These are phyloP conservation scores for Cremastinae sp. DNA, from an alignment of 2,888 invertebrate species.

Conservation along the genomic window DNA sequence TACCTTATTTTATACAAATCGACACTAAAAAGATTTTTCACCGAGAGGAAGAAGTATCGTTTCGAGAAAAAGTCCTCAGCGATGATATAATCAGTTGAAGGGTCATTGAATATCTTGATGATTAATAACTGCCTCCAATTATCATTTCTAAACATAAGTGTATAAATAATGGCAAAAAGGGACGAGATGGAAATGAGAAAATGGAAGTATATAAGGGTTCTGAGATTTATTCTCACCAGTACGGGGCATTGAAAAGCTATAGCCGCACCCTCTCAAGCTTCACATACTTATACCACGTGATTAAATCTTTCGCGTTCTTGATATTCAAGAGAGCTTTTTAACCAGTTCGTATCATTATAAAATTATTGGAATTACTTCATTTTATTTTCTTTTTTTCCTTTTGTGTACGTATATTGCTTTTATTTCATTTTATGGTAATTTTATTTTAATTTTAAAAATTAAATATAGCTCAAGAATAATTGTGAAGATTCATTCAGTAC, in stretches of 20 bases:
- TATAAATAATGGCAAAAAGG: constrained; percentile 47
- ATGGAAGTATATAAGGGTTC: constrained; percentile 26
- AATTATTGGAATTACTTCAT: not conserved
- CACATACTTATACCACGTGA: constrained; percentile 65
- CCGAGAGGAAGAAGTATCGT: not conserved
- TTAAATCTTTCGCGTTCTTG: not conserved
- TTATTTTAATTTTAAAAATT: no score
- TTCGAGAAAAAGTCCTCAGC: not conserved
- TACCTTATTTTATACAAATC: not conserved
- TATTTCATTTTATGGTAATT: no score
- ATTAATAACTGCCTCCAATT: constrained; percentile 76
- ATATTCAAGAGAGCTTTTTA: not conserved
- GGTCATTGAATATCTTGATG: constrained; percentile 72
- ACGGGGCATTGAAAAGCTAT: constrained; percentile 46
- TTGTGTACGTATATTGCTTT: no score
- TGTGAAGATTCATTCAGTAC: no score
- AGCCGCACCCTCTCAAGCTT: constrained; percentile 30
- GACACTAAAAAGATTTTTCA: not conserved
- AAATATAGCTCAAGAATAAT: no score
- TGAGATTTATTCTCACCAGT: constrained; percentile 43
- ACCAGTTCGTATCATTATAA: not conserved
- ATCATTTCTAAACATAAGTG: constrained; percentile 70
- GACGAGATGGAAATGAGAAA: constrained; percentile 49
- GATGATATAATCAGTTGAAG: constrained; percentile 28
- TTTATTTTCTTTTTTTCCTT: no score